Evolutionary conservation across 1,140 invertebrate genomes (phyloP), one percentile per base, ranked within the genome.

Genomic region (Ceratosolen solmsi): DNA sequence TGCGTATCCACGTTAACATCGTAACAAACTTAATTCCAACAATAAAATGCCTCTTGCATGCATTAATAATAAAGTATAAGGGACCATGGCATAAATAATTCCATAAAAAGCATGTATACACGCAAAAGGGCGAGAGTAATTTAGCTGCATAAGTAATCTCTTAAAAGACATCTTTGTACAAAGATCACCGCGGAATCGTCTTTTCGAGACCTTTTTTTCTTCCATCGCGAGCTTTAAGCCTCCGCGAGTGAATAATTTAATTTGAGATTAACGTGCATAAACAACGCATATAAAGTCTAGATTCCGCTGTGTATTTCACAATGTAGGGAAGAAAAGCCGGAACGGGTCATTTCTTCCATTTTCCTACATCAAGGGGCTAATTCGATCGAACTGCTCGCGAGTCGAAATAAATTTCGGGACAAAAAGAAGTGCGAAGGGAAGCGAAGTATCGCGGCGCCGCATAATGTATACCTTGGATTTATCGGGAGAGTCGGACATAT

Each of bases 231-330:
- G 49, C 75, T 33, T 38, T 13, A 54, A 76, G 58, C 36, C 58
- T 51, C 49, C 36, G 68, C 30, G 27, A 79, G 65, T 79, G 68
- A 79, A 79, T 79, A 79, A 79, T 72, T 79, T 60, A 79, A 46
- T 46, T 11, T 20, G 36, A 38, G n/a, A 33, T 36, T 25, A 71
- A 75, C 73, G 36, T 36, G 56, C 9, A 20, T n/a, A 75, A 75
- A 54, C 30, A 9, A 38, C 3, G n/a, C n/a, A n/a, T n/a, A n/a
- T n/a, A n/a, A n/a, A 33, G n/a, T 75, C 51, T 38, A 36, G 73
- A 75, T 22, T 70, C 36, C 3, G 15, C 30, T 15, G 56, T 2
- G 56, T 11, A 20, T 30, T 22, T 9, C 20, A 36, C 54, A 74
- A 22, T 27, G 30, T 3, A 3, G 30, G 20, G 22, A 74, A 63